A percentile compares a stretch with the other conserved stretches of the same genome.
These are phyloP conservation scores for Fukomys damarensis DNA, from an alignment of 2,113 vertebrate species.

Conservation along the genomic window DNA sequence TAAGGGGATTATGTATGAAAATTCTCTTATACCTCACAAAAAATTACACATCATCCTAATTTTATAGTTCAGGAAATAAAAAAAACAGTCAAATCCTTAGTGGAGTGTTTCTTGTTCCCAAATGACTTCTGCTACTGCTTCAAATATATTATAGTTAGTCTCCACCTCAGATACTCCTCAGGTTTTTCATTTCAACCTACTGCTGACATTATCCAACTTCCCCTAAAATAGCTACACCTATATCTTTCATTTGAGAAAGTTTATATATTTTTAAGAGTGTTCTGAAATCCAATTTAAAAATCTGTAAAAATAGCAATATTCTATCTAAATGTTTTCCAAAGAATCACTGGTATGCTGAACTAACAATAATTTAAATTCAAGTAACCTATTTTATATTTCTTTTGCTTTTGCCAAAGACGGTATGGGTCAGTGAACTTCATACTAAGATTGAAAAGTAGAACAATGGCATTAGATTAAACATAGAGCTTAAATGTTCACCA, in stretches of 20 bases:
- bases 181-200: conserved; percentile 19
- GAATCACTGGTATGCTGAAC: neutral
- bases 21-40: conserved; percentile 17
- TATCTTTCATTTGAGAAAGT: conserved; percentile 36
- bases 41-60: neutral
- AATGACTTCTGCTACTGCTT: neutral
- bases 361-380: neutral
- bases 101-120: conserved; percentile 5
- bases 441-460: conserved; percentile 30
- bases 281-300: conserved; percentile 47
- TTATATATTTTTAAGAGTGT: conserved; percentile 13
- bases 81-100: neutral
- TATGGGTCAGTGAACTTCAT: conserved; percentile 28
- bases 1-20: neutral
- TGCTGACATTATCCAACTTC: neutral
- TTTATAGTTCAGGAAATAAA: conserved; percentile 32
- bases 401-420: conserved; percentile 12
- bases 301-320: neutral
- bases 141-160: neutral
- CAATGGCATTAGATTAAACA: neutral
- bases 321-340: conserved; percentile 7
- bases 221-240: neutral
- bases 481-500: neutral
- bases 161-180: neutral
- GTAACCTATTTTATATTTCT: neutral